Conservation (phyloP, 2,113 vertebrate genomes). For the Colossoma macropomum region DNA sequence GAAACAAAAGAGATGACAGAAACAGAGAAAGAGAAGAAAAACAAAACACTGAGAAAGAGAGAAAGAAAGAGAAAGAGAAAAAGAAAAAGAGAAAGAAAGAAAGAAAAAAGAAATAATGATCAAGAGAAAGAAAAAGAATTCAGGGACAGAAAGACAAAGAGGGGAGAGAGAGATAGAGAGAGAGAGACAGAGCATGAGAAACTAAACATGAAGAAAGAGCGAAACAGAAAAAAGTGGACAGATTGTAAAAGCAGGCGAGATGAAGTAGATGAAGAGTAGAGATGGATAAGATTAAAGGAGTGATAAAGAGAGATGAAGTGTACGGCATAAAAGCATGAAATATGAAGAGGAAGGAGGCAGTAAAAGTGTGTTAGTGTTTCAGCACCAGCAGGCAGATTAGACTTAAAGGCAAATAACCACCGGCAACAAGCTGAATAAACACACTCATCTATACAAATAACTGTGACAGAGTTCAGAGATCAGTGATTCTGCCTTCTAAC, state of each 20-base stretch:
- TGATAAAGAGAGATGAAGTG: conserved; percentile 13
- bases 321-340: background rate
- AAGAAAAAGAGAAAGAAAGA: too few species aligned
- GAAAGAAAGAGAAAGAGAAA: too few species aligned
- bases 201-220: background rate
- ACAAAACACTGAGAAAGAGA: too few species aligned
- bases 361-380: conserved; percentile 12
- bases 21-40: too few species aligned
- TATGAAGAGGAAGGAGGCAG: conserved; percentile 6
- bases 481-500: background rate
- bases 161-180: conserved; percentile 16
- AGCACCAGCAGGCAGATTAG: conserved; percentile 44
- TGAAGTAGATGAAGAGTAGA: background rate
- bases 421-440: conserved; percentile 26
- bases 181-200: conserved; percentile 32
- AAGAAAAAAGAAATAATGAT: too few species aligned
- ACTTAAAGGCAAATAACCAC: conserved; percentile 31
- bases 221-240: background rate
- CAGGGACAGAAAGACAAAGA: too few species aligned
- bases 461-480: conserved; percentile 14
- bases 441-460: background rate
- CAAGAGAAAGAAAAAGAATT: too few species aligned
- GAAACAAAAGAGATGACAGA: too few species aligned
- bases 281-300: conserved; percentile 7
- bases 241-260: background rate